Evolutionary conservation across 2,113 vertebrate genomes (phyloP).

Genomic region (Dendrocopos noguchii): DNA sequence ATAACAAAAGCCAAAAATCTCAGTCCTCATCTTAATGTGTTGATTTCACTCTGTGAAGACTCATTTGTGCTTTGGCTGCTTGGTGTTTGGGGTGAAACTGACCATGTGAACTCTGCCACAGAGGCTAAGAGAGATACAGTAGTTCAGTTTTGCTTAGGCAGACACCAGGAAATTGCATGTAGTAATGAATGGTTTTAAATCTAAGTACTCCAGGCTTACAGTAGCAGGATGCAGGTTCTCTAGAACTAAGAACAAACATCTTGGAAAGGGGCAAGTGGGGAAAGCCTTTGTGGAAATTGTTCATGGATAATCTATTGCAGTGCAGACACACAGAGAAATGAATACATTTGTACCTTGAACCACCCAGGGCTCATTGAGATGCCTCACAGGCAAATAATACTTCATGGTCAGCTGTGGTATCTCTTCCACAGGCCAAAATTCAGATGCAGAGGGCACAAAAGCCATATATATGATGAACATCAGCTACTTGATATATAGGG

Average conservation of each 20-base stretch:
- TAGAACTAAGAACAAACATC: not conserved
- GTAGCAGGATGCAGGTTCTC: not conserved
- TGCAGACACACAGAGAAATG: not conserved
- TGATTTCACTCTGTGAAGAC: not conserved
- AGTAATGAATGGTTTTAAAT: not conserved
- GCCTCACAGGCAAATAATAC: not conserved
- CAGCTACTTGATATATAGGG: rapidly evolving
- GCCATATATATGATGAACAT: not conserved
- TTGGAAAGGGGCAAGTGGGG: not conserved
- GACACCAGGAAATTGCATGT: not conserved
- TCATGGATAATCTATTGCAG: not conserved
- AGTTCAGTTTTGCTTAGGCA: not conserved
- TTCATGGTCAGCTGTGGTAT: not conserved
- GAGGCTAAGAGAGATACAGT: not conserved
- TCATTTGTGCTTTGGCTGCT: not conserved
- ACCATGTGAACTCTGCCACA: not conserved
- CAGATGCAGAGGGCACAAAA: not conserved
- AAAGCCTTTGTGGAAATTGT: not conserved
- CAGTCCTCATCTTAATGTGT: not conserved
- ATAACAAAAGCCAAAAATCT: not conserved
- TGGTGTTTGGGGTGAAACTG: constrained; percentile 3
- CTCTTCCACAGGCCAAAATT: not conserved
- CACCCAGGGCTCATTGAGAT: not conserved
- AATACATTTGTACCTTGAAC: not conserved
- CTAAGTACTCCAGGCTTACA: not conserved